A percentile compares a stretch with the other conserved stretches of the same genome.
These are phyloP conservation scores for Drosophila colorata DNA, from an alignment of 2,888 invertebrate genomes.

Conservation along the genomic window DNA sequence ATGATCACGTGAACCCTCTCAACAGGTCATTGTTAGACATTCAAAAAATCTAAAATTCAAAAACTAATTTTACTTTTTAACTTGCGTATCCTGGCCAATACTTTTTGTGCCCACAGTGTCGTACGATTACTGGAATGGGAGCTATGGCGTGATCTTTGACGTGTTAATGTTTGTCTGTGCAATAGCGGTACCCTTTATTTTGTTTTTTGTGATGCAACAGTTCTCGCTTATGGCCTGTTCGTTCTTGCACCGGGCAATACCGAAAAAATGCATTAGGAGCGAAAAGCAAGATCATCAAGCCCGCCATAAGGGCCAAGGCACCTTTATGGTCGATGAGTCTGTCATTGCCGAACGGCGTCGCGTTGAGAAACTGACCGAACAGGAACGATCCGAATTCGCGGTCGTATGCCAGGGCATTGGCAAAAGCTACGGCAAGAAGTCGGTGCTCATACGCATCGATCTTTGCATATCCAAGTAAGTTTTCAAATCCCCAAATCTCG, in stretches of 20 bases:
- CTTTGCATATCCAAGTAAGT: conserved; percentile 53
- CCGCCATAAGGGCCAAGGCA: not conserved
- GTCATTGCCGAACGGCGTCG: conserved; percentile 35
- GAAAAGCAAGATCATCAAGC: conserved; percentile 1
- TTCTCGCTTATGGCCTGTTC: not conserved
- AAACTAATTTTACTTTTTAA: no score
- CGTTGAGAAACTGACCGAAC: conserved; percentile 14
- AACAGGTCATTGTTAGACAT: no score
- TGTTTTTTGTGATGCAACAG: conserved; percentile 12
- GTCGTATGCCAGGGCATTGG: conserved; percentile 37
- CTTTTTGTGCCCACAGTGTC: conserved; percentile 16
- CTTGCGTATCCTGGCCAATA: not conserved
- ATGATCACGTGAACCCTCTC: no score
- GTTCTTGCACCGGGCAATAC: not conserved
- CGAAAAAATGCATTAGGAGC: not conserved
- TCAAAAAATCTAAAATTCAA: no score
- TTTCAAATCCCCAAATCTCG: not conserved
- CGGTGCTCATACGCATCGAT: conserved; percentile 47
- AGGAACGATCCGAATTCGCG: conserved; percentile 16
- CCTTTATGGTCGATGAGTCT: conserved; percentile 29
- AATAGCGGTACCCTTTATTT: not conserved
- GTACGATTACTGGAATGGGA: conserved; percentile 5
- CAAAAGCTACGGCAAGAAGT: conserved; percentile 19
- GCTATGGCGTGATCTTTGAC: conserved; percentile 28
- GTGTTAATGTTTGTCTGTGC: not conserved